Base-by-base conservation (phyloP, 2,888 invertebrate species). In the Diplolepis rosae region DNA sequence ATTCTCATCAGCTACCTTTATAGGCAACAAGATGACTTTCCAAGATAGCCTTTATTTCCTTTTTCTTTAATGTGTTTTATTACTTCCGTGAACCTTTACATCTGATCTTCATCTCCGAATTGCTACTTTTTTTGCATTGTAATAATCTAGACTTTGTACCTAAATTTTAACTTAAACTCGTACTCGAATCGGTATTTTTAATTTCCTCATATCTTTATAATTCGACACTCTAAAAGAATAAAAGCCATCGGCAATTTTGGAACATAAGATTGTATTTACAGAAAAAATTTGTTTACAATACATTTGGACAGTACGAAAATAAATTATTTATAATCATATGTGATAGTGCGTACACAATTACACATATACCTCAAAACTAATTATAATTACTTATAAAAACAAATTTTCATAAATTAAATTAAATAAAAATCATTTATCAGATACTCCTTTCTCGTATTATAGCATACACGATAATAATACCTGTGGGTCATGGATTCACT, bases 201-300 rank as follows among this genome's bases (percentile, higher is more conserved):
- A 39, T 39, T 39, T 2, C 13, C 11, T 13, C 13, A 4, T 15
- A n/a, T 42, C 4, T 42, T 15, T 1, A n/a, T 5, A 0, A 1
- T 45, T 45, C 11, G 9, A 32, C 11, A 9, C 11, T 32, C 32
- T 32, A 9, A 32, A 32, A 11, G 6, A 15, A 24, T n/a, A 56
- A 39, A 4, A 18, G 18, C 11, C 35, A 61, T 24, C 4, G 24
- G n/a, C 24, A 6, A 39, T 35, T 35, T 61, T 61, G 35, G 35
- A 61, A 61, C 39, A 61, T 61, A 39, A 61, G 61, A 61, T 61
- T 61, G 35, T 61, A 61, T 61, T 61, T 61, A 61, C 61, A 61
- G 61, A 61, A 61, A 52, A n/a, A 11, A 6, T 18, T 48, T 48
- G 24, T 39, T 61, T 61, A 61, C 61, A 61, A 39, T 56, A 56